phyloP scores from a whole-genome alignment of 2,888 invertebrate species.

The Caradrina clavipalpis region DNA sequence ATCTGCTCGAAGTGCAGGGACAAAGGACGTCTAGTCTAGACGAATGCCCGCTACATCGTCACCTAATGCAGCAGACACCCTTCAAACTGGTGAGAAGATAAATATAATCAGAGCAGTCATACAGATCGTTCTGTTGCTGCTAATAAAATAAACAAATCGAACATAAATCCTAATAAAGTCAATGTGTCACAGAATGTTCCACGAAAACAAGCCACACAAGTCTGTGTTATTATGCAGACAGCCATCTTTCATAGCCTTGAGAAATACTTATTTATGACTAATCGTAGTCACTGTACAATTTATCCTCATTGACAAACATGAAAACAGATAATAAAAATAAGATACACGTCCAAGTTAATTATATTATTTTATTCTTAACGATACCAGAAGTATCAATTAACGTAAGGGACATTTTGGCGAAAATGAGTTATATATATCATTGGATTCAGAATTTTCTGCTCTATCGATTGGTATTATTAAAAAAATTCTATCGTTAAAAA shows the following conservation, averaged over 20 bases:
- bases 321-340: slow-evolving; percentile 60
- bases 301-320: slow-evolving; percentile 74
- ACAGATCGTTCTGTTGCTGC: slow-evolving; percentile 15
- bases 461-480: no score
- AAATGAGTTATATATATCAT: no score
- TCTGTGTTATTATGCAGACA: slow-evolving; percentile 69
- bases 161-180: slow-evolving; percentile 54
- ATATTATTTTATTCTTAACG: slow-evolving; percentile 28
- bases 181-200: slow-evolving; percentile 69
- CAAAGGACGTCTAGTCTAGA: slow-evolving; percentile 50
- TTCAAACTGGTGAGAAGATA: slow-evolving; percentile 27
- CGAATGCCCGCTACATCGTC: slow-evolving; percentile 14
- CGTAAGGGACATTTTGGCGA: no score
- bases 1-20: slow-evolving; percentile 6
- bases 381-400: no score
- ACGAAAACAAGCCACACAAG: slow-evolving; percentile 71
- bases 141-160: slow-evolving; percentile 47
- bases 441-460: no score
- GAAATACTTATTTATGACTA: slow-evolving; percentile 77
- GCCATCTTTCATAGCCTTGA: slow-evolving; percentile 76
- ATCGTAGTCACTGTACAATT: slow-evolving; percentile 70
- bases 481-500: no score
- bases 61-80: slow-evolving; percentile 24
- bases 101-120: slow-evolving; percentile 29
- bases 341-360: slow-evolving; percentile 38